Conservation (phyloP, 2,113 vertebrate species). For the Istiophorus platypterus region DNA sequence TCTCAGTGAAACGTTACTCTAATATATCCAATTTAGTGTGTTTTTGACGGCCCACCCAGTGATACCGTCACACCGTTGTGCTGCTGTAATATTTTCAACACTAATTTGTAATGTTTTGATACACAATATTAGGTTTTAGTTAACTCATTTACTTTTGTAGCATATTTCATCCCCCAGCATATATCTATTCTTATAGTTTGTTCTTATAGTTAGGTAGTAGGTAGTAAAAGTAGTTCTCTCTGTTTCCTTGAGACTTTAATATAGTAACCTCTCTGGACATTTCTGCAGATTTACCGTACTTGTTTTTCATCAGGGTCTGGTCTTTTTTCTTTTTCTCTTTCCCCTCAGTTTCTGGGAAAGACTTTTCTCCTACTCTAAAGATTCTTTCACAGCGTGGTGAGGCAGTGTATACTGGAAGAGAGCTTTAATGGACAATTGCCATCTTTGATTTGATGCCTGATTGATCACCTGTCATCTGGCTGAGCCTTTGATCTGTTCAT, state of each 20-base stretch:
- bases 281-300: background rate
- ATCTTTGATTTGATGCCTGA: conserved; percentile 98
- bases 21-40: background rate
- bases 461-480: conserved; percentile 93
- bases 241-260: background rate
- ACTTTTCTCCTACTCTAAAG: conserved; percentile 70
- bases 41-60: background rate
- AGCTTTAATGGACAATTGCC: conserved; percentile 93
- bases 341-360: conserved; percentile 73
- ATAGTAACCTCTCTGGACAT: background rate
- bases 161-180: background rate
- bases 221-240: background rate
- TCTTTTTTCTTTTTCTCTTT: conserved; percentile 31
- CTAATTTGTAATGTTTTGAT: background rate
- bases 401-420: conserved; percentile 86
- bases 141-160: background rate
- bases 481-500: conserved; percentile 98
- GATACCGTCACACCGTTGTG: background rate
- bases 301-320: conserved; percentile 6
- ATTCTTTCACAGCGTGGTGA: conserved; percentile 87
- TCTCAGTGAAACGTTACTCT: background rate
- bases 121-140: background rate
- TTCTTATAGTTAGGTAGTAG: too few relatives aligned
- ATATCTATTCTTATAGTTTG: background rate
- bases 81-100: background rate